Conservation (phyloP, 2,113 vertebrate genomes). For the Planiliza haematocheilus region DNA sequence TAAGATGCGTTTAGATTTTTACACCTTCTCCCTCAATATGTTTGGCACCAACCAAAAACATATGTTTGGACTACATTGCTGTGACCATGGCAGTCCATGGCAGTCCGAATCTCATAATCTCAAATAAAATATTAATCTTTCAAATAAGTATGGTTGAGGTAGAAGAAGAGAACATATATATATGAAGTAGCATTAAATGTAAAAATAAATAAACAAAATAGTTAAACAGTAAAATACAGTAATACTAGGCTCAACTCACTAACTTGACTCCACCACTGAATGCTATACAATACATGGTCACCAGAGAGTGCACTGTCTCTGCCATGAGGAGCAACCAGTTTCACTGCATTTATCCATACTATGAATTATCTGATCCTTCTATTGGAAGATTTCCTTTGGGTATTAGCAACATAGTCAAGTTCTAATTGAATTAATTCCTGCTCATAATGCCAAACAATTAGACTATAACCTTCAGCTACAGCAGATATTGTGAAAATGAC, state of each 20-base stretch:
- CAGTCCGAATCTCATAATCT: too few species aligned
- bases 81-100: too few species aligned
- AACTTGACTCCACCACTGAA: constrained; percentile 5
- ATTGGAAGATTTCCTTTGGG: not conserved
- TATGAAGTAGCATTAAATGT: too few species aligned
- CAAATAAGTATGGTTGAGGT: too few species aligned
- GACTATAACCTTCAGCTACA: not conserved
- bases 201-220: too few species aligned
- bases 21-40: too few species aligned
- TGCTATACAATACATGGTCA: constrained; percentile 33
- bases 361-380: not conserved
- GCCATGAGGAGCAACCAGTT: constrained; percentile 1
- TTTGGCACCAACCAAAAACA: too few species aligned
- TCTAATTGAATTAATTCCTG: not conserved
- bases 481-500: not conserved
- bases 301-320: constrained; percentile 39
- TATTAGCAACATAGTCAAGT: not conserved
- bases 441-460: not conserved
- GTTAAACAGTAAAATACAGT: too few species aligned
- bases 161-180: too few species aligned
- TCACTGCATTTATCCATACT: not conserved
- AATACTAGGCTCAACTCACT: not conserved
- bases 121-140: too few species aligned
- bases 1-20: too few species aligned
- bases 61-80: too few species aligned